Evolutionary conservation across 2,888 invertebrate genomes (phyloP).

Genomic region (Cartodere bifasciata): DNA sequence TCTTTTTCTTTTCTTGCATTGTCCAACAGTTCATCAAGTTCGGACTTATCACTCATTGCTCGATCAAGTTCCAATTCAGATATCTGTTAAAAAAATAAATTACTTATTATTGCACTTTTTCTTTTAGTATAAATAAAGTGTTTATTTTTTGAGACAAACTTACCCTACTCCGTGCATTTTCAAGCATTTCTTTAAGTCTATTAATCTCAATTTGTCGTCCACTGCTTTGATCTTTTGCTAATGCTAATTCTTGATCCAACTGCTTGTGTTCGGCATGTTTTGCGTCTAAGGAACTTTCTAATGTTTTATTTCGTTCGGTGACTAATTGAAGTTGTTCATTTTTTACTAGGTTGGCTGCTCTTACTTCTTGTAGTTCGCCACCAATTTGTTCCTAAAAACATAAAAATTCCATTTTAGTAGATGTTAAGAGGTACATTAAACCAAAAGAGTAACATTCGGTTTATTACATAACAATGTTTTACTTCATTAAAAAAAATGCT

Average conservation of each 20-base stretch:
- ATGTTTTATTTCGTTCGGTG: conserved; percentile 52
- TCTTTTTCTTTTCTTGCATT: conserved; percentile 61
- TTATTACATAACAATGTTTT: no score
- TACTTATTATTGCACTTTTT: no score
- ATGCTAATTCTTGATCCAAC: conserved; percentile 57
- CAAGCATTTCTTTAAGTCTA: conserved; percentile 62
- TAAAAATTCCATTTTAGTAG: no score
- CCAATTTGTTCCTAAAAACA: conserved; percentile 63
- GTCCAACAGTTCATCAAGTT: conserved; percentile 57
- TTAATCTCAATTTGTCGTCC: conserved; percentile 70
- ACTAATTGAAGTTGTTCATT: conserved; percentile 50
- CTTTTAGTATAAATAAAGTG: no score
- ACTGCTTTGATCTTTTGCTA: conserved; percentile 60
- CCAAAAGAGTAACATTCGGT: no score
- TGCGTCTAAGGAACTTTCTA: conserved; percentile 65
- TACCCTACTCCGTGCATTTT: conserved; percentile 74
- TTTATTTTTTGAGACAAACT: conserved; percentile 7
- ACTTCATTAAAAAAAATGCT: no score
- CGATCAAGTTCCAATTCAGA: conserved; percentile 56
- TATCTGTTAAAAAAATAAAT: conserved; percentile 34
- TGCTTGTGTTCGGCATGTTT: conserved; percentile 61
- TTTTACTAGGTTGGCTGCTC: conserved; percentile 45
- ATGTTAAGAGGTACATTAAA: no score
- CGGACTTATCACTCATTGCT: conserved; percentile 55
- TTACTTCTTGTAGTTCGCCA: conserved; percentile 52